Percentiles rank a stretch among this genome's conserved stretches.
Evolutionary conservation across 2,113 vertebrate genomes (phyloP).

Genomic region (Pithys albifrons): DNA sequence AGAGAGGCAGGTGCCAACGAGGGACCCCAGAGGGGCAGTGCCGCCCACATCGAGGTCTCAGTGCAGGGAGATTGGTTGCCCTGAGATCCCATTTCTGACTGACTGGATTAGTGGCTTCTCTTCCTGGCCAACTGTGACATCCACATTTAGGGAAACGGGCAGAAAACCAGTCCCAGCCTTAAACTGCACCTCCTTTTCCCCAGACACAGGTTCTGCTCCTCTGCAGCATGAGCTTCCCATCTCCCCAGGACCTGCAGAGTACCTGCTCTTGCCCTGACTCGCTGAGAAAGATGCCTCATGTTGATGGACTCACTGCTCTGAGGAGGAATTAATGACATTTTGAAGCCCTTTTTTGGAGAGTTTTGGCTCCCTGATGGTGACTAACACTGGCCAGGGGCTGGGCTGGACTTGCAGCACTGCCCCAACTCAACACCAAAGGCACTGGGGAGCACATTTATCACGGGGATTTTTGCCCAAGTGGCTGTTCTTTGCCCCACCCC

Average conservation of each 20-base stretch:
- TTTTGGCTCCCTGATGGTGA: neutral
- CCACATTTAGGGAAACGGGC: neutral
- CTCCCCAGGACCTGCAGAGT: neutral
- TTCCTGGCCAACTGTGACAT: neutral
- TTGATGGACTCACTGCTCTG: neutral
- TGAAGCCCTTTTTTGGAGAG: neutral
- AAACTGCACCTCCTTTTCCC: neutral
- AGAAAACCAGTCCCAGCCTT: neutral
- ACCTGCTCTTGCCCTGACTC: neutral
- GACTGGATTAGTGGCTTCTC: neutral
- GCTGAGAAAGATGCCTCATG: neutral
- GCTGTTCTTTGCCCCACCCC: neutral
- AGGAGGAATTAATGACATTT: neutral
- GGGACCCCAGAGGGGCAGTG: accelerated
- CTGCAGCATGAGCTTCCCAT: neutral
- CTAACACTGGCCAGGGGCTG: neutral
- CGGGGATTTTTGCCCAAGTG: neutral
- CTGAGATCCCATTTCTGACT: neutral
- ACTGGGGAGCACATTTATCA: neutral
- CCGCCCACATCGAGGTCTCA: neutral
- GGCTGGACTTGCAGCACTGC: neutral
- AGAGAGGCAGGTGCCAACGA: neutral
- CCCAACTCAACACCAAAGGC: neutral
- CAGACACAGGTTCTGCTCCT: neutral
- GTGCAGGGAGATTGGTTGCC: accelerated